Evolutionary conservation across 2,888 invertebrate species (phyloP).

Genomic region (Diogma glabrata): DNA sequence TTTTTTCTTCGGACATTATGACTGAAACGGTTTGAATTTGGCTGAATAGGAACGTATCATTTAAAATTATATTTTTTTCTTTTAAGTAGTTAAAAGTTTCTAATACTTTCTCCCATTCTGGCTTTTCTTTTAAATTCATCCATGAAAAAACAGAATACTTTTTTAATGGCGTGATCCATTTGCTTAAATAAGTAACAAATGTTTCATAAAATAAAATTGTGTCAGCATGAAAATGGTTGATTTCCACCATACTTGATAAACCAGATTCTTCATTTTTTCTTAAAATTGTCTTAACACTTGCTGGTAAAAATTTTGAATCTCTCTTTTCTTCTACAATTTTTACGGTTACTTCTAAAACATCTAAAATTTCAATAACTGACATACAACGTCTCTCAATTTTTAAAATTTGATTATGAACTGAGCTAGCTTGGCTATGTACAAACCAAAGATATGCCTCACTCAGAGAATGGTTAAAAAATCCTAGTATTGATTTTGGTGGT

Average conservation of each 20-base stretch:
- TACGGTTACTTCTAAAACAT: no score
- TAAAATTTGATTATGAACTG: neutral
- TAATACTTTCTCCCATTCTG: neutral
- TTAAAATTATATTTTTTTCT: neutral
- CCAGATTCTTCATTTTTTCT: neutral
- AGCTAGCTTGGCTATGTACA: conserved; percentile 4
- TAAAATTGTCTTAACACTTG: neutral
- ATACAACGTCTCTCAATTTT: neutral
- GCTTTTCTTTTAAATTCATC: no score
- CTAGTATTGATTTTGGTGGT: conserved; percentile 5
- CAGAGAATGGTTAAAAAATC: neutral
- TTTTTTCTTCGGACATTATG: neutral
- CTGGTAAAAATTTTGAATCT: neutral
- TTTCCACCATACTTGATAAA: neutral
- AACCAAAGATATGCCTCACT: conserved; percentile 7
- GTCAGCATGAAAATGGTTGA: no score
- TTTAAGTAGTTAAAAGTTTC: neutral
- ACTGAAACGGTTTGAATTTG: neutral
- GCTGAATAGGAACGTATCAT: no score
- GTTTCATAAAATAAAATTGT: neutral
- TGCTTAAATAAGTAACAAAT: neutral
- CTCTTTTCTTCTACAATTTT: no score
- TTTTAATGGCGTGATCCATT: neutral
- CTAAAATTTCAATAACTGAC: conserved; percentile 1
- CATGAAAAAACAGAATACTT: neutral